Evolutionary conservation across 2,113 vertebrate species (phyloP), one percentile per base, ranked within the genome.

Genomic region (Bambusicola thoracicus): DNA sequence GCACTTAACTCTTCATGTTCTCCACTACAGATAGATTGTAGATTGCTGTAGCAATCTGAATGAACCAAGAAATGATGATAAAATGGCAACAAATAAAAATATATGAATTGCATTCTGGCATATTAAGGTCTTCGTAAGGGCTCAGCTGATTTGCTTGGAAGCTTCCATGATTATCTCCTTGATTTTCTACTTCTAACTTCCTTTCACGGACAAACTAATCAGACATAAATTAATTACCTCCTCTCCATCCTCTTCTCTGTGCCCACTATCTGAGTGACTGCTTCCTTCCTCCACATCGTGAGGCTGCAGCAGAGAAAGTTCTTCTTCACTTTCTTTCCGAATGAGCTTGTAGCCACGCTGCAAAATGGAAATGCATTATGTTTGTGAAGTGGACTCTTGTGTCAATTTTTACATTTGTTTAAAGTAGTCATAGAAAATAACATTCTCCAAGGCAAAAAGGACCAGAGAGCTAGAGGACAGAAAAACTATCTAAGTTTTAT

Each of bases 311-410:
- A 99, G 94, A 81, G 97, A 98, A 43, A 99, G 94, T 17, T 99
- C 99, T 63, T 99, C 99, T 61, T 99, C 99, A 3, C 99, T 99
- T 85, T 98, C 98, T 20, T 98, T 98, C 30, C 99, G 97, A 36
- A 99, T 96, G 3, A 99, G 98, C 30, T 98, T 98, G 93, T 99
- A 99, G 22, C 99, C 99, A 93, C 98, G 94, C 99, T 99, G 86
- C 48, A 76, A 87, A 94, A 94, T 10, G 13, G 20, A 55, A 81
- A 87, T 8, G 5, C 0, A 48, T 32, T 2, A 0, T 7, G 15
- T 20, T 73, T 30, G 53, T 49, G 16, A 59, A 44, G 22, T 18
- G 65, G 48, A 70, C 51, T 75, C 62, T 21, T 38, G 40, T 9
- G 25, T 5, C 2, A 16, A 19, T 67, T 80, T 11, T 2, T 1